Evolutionary conservation across 2,113 vertebrate genomes (phyloP).

Genomic region (Patagioenas fasciata): DNA sequence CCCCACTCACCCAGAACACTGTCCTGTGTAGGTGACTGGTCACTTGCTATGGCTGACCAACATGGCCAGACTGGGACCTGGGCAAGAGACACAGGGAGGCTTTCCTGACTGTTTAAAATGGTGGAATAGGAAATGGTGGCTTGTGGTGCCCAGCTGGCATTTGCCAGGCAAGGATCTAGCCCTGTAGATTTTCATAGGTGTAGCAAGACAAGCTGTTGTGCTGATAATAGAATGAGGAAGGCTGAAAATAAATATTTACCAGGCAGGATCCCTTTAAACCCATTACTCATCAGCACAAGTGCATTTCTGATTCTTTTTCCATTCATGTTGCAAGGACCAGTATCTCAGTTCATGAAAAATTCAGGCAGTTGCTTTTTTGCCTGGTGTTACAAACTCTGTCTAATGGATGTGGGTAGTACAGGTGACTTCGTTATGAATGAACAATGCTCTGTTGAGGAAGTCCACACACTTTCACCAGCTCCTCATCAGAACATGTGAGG

Average conservation of each 20-base stretch:
- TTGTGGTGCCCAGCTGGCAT: background rate
- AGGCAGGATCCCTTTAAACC: background rate
- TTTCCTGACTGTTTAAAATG: background rate
- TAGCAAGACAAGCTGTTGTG: background rate
- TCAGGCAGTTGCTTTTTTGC: background rate
- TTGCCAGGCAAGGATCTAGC: background rate
- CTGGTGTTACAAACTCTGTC: background rate
- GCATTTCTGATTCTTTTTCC: background rate
- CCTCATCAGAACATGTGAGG: background rate
- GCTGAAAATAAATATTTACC: background rate
- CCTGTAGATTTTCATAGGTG: background rate
- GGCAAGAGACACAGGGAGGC: background rate
- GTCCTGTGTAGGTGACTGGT: background rate
- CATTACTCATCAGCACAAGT: background rate
- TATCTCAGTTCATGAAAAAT: slow-evolving; percentile 14
- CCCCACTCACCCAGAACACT: background rate
- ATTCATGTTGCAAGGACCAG: background rate
- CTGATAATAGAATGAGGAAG: background rate
- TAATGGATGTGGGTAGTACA: background rate
- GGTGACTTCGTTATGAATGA: background rate
- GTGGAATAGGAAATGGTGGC: background rate
- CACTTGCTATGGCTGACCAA: background rate
- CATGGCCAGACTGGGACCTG: fast-evolving
- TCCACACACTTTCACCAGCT: background rate
- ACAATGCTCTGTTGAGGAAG: background rate